A percentile compares a stretch with the other conserved stretches of the same genome.
These are phyloP conservation scores for Hirtodrosophila alboralis DNA, from an alignment of 2,888 invertebrate species.

Conservation along the genomic window DNA sequence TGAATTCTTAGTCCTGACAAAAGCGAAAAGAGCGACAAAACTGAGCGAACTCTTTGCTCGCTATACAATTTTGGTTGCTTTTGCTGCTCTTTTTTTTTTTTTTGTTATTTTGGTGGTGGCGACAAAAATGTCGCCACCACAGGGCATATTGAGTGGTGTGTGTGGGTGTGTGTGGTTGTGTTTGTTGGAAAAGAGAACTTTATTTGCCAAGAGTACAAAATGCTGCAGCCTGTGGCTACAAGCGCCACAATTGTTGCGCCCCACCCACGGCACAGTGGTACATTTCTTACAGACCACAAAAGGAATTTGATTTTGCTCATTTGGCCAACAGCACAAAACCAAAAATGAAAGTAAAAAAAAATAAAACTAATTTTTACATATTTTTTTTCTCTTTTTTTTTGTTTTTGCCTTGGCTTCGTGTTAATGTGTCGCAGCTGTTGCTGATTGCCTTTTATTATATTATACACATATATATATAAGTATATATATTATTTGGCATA, in stretches of 20 bases:
- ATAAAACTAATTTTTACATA: slow-evolving; percentile 36
- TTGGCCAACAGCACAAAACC: slow-evolving; percentile 7
- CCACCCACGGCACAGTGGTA: slow-evolving; percentile 34
- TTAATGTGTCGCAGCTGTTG: slow-evolving; percentile 64
- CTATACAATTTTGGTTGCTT: slow-evolving; percentile 15
- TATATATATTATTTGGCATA: slow-evolving; percentile 67
- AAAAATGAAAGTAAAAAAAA: slow-evolving; percentile 13
- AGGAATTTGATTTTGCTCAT: slow-evolving; percentile 52
- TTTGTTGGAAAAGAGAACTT: slow-evolving; percentile 48
- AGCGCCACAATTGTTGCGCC: slow-evolving; percentile 16
- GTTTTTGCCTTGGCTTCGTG: slow-evolving; percentile 36
- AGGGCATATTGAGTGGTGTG: slow-evolving; percentile 7
- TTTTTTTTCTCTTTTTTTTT: too few relatives aligned
- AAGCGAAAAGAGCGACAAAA: slow-evolving; percentile 22
- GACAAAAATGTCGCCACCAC: slow-evolving; percentile 35
- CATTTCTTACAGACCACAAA: slow-evolving; percentile 43
- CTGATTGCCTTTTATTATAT: slow-evolving; percentile 69
- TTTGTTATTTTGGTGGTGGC: slow-evolving; percentile 29
- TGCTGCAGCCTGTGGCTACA: slow-evolving; percentile 22
- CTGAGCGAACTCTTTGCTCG: slow-evolving; percentile 21
- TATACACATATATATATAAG: too few relatives aligned
- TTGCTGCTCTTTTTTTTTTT: slow-evolving; percentile 11
- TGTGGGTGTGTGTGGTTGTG: slow-evolving; percentile 1
- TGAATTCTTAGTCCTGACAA: slow-evolving; percentile 30
- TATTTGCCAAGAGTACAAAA: slow-evolving; percentile 40